Base-by-base conservation (phyloP, 2,888 invertebrate genomes). In the Drosophila greeni region DNA sequence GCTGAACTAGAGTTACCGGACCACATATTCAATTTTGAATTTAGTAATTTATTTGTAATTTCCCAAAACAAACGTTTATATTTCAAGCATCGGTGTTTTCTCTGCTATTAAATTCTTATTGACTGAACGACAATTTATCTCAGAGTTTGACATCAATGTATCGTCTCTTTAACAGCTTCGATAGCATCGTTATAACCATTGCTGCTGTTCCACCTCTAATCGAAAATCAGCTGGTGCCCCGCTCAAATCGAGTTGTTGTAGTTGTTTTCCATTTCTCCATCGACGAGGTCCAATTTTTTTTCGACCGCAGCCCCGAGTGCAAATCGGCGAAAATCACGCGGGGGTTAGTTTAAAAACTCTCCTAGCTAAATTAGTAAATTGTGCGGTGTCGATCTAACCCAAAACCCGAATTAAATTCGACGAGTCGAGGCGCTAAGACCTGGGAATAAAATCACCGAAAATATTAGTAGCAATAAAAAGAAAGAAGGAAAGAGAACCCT, bases 401-500 rank as follows among this genome's bases (percentile, higher is more conserved):
- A 18, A 29, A 60, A 16, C 20, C 23, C 29, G 29, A 60, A 60
- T 61, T 31, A n/a, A 34, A 59, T 59, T 43, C 34, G 18, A 16
- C 31, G 45, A 16, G 43, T 9, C 59, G 16, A 29, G 61, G 16
- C 18, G 23, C 23, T 26, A 4, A 59, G 31, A 31, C 60, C 40
- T 12, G 45, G 18, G 20, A 14, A 14, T 45, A 26, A 51, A 31
- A 36, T 31, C 11, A n/a, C 20, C 20, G n/a, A 47, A 60, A 45
- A 16, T 24, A 24, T 31, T 20, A 31, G 45, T 20, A 31, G 29
- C 29, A 26, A 26, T 18, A 48, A 53, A 54, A 55, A 36, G 33
- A 20, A 36, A 36, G 29, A 55, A 20, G 26, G 26, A 34, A 61
- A 43, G 42, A 62, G 66, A 66, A 66, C 54, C 49, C 66, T 71